phyloP scores from a whole-genome alignment of 2,113 vertebrate genomes.

The Eudorcas thomsonii region DNA sequence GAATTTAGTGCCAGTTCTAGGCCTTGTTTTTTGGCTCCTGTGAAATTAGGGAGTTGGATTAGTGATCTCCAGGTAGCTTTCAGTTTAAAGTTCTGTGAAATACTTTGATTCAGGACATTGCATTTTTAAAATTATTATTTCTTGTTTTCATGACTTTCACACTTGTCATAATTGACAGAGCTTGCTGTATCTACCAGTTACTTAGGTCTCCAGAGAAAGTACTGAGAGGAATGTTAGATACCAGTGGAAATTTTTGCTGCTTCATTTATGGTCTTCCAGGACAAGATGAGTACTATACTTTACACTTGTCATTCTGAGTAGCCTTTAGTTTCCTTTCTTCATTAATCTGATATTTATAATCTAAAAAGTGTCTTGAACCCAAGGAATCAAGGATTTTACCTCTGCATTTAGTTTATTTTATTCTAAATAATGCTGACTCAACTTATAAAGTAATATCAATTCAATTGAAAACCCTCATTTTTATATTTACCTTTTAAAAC shows the following conservation, averaged over 20 bases:
- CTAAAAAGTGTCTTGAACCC: neutral
- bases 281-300: neutral
- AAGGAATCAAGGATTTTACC: neutral
- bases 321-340: neutral
- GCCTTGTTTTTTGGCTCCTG: neutral
- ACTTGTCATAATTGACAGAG: neutral
- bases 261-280: neutral
- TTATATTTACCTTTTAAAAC: neutral
- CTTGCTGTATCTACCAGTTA: neutral
- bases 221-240: neutral
- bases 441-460: neutral
- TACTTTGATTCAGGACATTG: neutral
- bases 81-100: neutral
- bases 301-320: neutral
- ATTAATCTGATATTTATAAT: neutral
- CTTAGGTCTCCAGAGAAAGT: neutral
- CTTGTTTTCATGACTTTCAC: neutral
- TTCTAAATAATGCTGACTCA: neutral
- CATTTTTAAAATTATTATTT: neutral
- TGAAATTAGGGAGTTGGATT: neutral
- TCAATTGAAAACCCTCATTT: neutral
- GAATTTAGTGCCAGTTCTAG: neutral
- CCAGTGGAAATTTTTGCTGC: neutral
- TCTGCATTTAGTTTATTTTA: constrained; percentile 1
- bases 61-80: neutral